Conservation (phyloP, 1,140 invertebrate genomes). For the Pararge aegeria region DNA sequence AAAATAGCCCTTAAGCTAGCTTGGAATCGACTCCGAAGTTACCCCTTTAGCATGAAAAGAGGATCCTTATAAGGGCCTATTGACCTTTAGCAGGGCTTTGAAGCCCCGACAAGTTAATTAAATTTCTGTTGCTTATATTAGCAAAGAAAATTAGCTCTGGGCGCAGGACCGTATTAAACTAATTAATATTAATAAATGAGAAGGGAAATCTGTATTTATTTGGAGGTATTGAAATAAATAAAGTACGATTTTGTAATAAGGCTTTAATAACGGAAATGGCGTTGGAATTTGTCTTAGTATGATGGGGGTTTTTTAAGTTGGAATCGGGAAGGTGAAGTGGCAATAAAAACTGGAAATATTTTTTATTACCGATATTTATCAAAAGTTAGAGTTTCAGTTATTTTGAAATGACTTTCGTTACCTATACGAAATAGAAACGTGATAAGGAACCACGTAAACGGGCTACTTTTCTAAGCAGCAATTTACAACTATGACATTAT, state of each 20-base stretch:
- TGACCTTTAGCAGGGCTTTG: slow-evolving; percentile 52
- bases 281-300: no score
- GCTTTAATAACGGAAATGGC: background rate
- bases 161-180: slow-evolving; percentile 25
- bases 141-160: slow-evolving; percentile 55
- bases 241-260: slow-evolving; percentile 1
- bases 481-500: no score
- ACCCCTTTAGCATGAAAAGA: slow-evolving; percentile 52
- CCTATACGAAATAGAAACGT: no score
- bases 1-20: slow-evolving; percentile 1
- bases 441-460: no score
- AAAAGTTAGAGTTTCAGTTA: no score
- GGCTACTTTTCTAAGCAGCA: no score
- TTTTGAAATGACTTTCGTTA: no score
- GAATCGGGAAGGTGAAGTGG: no score
- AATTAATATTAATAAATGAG: slow-evolving; percentile 19
- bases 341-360: no score
- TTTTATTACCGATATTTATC: no score
- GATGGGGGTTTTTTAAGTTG: no score
- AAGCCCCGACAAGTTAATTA: slow-evolving; percentile 56
- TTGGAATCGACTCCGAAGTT: slow-evolving; percentile 47
- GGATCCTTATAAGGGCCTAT: slow-evolving; percentile 43
- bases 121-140: slow-evolving; percentile 63
- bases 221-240: slow-evolving; percentile 10
- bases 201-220: background rate